Evolutionary conservation across 2,113 vertebrate species (phyloP).

Genomic region (Saccopteryx leptura): DNA sequence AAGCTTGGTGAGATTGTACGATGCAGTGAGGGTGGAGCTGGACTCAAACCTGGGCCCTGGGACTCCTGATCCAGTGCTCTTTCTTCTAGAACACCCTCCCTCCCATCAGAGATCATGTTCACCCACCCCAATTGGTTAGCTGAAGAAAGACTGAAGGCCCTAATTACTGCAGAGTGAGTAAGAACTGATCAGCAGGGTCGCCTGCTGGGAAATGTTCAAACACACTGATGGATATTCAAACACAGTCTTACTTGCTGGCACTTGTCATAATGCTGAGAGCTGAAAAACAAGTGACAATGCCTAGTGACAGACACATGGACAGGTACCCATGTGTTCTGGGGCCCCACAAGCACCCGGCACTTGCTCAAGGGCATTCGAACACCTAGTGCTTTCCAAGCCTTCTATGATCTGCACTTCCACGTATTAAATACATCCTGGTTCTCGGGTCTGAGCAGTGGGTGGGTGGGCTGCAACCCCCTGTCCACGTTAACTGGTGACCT

Average conservation of each 20-base stretch:
- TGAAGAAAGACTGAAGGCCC: not conserved
- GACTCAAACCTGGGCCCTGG: not conserved
- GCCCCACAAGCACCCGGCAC: not conserved
- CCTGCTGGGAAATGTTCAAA: slow-evolving; percentile 54
- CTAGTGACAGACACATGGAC: not conserved
- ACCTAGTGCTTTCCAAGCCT: not conserved
- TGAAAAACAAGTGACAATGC: not conserved
- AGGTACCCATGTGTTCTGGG: not conserved
- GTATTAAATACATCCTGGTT: too few species aligned
- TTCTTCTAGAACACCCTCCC: not conserved
- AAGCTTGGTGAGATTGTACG: not conserved
- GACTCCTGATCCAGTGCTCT: not conserved
- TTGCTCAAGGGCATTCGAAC: not conserved
- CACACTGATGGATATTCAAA: not conserved
- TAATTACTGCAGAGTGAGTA: slow-evolving; percentile 9
- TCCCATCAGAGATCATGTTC: not conserved
- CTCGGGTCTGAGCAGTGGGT: not conserved
- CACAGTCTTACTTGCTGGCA: not conserved
- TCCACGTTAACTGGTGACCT: not conserved
- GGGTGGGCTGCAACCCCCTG: too few species aligned
- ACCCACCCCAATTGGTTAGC: not conserved
- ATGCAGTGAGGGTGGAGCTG: not conserved
- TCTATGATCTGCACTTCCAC: too few species aligned
- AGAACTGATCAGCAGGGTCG: slow-evolving; percentile 6
- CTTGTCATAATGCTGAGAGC: not conserved